Evolutionary conservation across 2,797 vertebrate species (phyloP).

Genomic region (Borostomias antarcticus): DNA sequence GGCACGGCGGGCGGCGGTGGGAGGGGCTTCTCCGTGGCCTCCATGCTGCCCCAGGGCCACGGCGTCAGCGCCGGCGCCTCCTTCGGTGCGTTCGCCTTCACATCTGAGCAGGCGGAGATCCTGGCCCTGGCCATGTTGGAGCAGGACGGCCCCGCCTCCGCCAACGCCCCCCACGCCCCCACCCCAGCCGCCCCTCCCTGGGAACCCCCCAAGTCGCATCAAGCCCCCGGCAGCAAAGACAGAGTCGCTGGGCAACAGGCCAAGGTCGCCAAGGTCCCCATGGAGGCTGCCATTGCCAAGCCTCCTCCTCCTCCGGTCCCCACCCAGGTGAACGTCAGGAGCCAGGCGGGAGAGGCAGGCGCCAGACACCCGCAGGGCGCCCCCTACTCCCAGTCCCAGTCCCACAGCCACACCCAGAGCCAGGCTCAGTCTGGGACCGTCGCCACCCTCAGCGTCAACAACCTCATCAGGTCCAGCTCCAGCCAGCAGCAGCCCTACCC

Average conservation of each 20-base stretch:
- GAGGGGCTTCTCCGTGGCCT: constrained; percentile 94
- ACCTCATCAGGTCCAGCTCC: constrained; percentile 86
- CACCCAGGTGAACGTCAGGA: constrained; percentile 68
- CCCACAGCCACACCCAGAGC: constrained; percentile 66
- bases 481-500: constrained; percentile 85
- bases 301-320: no score
- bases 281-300: constrained; percentile 73
- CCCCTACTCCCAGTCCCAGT: constrained; percentile 78
- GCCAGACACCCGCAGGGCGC: constrained; percentile 79
- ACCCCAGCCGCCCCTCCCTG: constrained; percentile 68
- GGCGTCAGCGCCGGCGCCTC: constrained; percentile 76
- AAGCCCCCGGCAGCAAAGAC: constrained; percentile 67
- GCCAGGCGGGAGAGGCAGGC: constrained; percentile 77
- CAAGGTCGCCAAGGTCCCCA: constrained; percentile 69
- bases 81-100: constrained; percentile 87
- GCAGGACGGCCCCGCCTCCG: constrained; percentile 81
- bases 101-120: constrained; percentile 92
- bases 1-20: constrained; percentile 85
- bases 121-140: constrained; percentile 94
- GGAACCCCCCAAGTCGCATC: constrained; percentile 72
- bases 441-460: constrained; percentile 92
- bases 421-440: constrained; percentile 72
- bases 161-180: constrained; percentile 56
- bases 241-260: constrained; percentile 64
- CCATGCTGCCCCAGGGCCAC: constrained; percentile 90